Evolutionary conservation across 1,140 invertebrate species (phyloP), one percentile per base, ranked within the genome.

Genomic region (Drosophila oshimai): DNA sequence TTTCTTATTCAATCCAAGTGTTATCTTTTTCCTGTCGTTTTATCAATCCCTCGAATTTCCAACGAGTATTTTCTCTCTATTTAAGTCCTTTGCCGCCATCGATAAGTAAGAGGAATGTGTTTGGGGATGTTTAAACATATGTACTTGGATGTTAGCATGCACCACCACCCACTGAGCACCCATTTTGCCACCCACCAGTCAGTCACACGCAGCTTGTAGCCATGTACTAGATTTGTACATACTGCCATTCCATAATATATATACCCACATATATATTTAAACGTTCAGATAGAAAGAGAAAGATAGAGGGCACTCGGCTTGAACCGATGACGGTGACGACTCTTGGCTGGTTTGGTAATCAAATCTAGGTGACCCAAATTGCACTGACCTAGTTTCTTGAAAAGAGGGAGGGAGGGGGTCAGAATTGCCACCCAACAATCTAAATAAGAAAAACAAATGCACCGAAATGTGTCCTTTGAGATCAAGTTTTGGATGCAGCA

Each of bases 321-420:
- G 55, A 72, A 70, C 65, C 67, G 41, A 70, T 61, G 55, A 45
- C 42, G 53, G 33, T 39, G 46, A 44, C 57, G 55, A 51, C 57
- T 71, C 62, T 71, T 72, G 68, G 46, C 69, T 54, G 49, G 71
- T 74, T 74, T 73, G 58, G 58, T 73, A 73, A 73, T 74, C 49
- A 74, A 74, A 74, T 74, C 71, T 74, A 74, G 71, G 71, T 74
- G 71, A 74, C 71, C 71, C 45, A 74, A 74, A 74, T 74, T 73
- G 49, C 69, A 65, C 13, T 74, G 69, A 73, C 71, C 71, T 13
- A 74, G 58, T 73, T 74, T 65, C n/a, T n/a, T 10, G 1, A 49
- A 18, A 20, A 45, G 37, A 15, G 49, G 46, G 55, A 41, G 4
- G 34, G 22, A 13, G 29, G 22, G 34, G 42, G 37, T 15, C 34